Base-by-base conservation (phyloP, 2,797 vertebrate species). In the Ctenopoma multispine region DNA sequence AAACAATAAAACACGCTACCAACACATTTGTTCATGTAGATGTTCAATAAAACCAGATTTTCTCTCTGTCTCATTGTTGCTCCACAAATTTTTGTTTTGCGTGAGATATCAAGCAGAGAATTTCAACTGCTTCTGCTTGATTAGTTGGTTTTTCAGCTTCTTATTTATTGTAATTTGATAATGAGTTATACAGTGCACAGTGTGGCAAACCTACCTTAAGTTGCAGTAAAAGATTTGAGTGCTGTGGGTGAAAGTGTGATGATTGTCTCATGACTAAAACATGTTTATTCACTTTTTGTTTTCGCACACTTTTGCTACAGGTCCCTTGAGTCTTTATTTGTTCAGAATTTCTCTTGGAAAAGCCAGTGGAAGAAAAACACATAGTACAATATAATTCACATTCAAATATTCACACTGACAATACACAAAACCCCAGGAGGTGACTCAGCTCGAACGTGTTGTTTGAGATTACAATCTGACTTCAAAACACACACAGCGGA, bases 11-110 rank as follows among this genome's bases (percentile, higher is more conserved):
- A 41, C 40, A 41, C 11, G 7, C 18, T 13, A 10, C 11, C 17
- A 17, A 58, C 18, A 15, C 3, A 14, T 6, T 18, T 51, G n/a
- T 55, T 46, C 1, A 20, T 31, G 21, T 59, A 61, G 4, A 65
- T 27, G 23, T 41, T 18, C 18, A 69, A 51, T 68, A 55, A 59
- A 73, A 34, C 7, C 13, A n/a, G 0, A 46, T 18, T 11, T 40
- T 21, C 14, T 55, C 64, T 55, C 60, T 61, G 47, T 54, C 44
- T 44, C 13, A 58, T 8, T 64, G 43, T 69, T 27, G 27, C 17
- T 47, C 1, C 14, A 9, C 24, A 43, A 27, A 38, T 34, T 59
- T 29, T 27, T 9, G 18, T 36, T 36, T 2, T 36, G 36, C 11
- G 4, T n/a, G n/a, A n/a, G n/a, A n/a, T n/a, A n/a, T n/a, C n/a